These are phyloP conservation scores for Gobio occitaniae DNA, from an alignment of 2,797 vertebrate species.

Conservation along the genomic window DNA sequence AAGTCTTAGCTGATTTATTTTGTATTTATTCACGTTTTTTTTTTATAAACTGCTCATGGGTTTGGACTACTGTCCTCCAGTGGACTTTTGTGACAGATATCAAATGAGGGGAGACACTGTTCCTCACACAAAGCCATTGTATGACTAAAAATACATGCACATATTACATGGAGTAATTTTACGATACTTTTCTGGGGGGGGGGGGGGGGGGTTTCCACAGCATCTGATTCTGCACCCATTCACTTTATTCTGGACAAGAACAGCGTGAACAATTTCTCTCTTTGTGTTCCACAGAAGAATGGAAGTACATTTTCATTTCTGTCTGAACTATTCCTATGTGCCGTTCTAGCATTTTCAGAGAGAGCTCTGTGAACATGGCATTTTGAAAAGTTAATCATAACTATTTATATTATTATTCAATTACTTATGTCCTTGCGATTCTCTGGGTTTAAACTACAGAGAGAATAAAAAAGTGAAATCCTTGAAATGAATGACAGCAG, in stretches of 20 bases:
- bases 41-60: too few species aligned
- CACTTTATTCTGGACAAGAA: not conserved
- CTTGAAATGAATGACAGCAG: not conserved
- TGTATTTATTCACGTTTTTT: too few species aligned
- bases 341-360: not conserved
- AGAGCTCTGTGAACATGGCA: not conserved
- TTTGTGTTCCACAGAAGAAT: not conserved
- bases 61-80: too few species aligned
- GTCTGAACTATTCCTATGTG: not conserved
- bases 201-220: not conserved
- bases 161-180: not conserved
- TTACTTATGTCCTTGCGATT: not conserved
- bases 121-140: not conserved
- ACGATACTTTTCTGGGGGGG: not conserved
- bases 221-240: not conserved
- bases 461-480: not conserved
- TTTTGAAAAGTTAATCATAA: not conserved
- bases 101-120: too few species aligned
- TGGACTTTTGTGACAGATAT: too few species aligned
- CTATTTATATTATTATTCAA: not conserved
- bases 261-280: not conserved
- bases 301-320: not conserved
- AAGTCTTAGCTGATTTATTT: not conserved
- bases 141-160: not conserved
- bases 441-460: not conserved